Percentiles rank a stretch among this genome's conserved stretches.
These are phyloP conservation scores for Mastomys coucha DNA, from an alignment of 2,113 vertebrate species.

Conservation along the genomic window DNA sequence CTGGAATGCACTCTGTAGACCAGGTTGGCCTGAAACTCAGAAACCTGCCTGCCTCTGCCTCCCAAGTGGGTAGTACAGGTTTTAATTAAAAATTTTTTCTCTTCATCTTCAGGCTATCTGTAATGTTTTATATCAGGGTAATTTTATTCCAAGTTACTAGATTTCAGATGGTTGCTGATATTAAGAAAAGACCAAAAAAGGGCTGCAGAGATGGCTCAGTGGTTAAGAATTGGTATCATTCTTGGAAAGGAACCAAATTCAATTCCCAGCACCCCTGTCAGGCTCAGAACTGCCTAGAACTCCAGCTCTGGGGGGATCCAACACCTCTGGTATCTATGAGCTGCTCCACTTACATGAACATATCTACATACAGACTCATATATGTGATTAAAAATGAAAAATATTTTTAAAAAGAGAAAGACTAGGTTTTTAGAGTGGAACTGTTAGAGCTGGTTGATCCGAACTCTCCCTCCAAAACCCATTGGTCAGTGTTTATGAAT, in stretches of 20 bases:
- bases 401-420: not conserved
- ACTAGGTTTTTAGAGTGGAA: slow-evolving; percentile 38
- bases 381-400: not conserved
- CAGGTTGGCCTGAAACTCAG: too few species aligned
- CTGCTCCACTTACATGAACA: not conserved
- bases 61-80: not conserved
- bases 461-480: slow-evolving; percentile 29
- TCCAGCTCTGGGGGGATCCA: not conserved
- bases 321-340: not conserved
- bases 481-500: slow-evolving; percentile 44
- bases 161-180: slow-evolving; percentile 60
- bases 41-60: too few species aligned
- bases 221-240: not conserved
- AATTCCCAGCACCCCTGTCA: not conserved
- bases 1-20: too few species aligned
- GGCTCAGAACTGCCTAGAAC: not conserved
- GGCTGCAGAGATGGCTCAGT: not conserved
- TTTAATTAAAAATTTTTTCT: not conserved
- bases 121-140: slow-evolving; percentile 60
- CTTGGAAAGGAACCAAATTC: not conserved
- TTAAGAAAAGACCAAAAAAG: slow-evolving; percentile 48
- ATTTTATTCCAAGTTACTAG: slow-evolving; percentile 44
- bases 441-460: not conserved
- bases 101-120: slow-evolving; percentile 56
- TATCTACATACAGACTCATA: not conserved